These are phyloP conservation scores for Brotula barbata DNA, from an alignment of 2,797 vertebrate species.

Conservation along the genomic window DNA sequence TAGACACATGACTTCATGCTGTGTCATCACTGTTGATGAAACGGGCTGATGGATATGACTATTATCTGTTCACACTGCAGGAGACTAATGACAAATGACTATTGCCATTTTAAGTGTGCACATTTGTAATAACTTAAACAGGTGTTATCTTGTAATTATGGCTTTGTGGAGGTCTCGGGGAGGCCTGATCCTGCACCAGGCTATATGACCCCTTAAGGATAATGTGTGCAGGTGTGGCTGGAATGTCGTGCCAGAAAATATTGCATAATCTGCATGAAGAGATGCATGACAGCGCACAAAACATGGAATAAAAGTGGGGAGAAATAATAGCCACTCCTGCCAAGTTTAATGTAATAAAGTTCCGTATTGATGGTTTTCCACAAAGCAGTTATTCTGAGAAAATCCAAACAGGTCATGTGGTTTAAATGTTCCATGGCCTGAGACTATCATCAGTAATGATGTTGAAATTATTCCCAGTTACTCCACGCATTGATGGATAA, in stretches of 20 bases:
- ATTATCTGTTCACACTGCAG: neutral
- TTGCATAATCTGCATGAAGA: conserved; percentile 7
- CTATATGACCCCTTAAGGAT: conserved; percentile 49
- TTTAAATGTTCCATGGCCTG: too few species aligned
- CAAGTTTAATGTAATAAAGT: conserved; percentile 5
- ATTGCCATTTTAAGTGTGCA: conserved; percentile 6
- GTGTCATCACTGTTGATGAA: neutral
- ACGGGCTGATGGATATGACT: too few species aligned
- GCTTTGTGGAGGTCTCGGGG: conserved; percentile 15
- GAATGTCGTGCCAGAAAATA: conserved; percentile 5
- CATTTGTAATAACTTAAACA: conserved; percentile 42
- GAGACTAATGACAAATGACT: neutral
- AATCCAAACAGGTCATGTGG: neutral
- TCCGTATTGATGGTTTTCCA: neutral
- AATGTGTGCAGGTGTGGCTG: conserved; percentile 51
- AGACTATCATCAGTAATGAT: neutral
- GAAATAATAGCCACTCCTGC: neutral
- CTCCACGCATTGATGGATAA: neutral
- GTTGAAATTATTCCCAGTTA: conserved; percentile 4
- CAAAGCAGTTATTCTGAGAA: neutral
- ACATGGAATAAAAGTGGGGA: too few species aligned
- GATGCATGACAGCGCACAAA: neutral
- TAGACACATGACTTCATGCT: conserved; percentile 1
- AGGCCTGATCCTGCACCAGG: conserved; percentile 27
- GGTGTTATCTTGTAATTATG: conserved; percentile 55